These are phyloP conservation scores for Cyclura pinguis DNA, from an alignment of 2,797 vertebrate species.

Conservation along the genomic window DNA sequence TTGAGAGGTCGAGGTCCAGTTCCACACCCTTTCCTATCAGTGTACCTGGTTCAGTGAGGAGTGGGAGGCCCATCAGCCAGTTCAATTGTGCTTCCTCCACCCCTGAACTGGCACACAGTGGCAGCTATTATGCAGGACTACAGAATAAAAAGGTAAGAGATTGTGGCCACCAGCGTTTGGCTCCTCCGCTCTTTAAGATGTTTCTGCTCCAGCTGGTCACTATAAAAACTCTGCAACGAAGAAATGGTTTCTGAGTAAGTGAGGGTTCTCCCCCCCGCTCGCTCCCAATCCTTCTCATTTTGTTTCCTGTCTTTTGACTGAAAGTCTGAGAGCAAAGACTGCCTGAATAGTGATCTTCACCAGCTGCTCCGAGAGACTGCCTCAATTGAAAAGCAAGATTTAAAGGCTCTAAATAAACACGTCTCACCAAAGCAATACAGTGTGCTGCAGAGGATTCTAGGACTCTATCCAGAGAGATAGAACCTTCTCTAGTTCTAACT, in stretches of 20 bases:
- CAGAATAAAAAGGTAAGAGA: not conserved
- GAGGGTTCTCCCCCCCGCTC: not conserved
- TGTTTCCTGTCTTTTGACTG: no score
- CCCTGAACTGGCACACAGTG: no score
- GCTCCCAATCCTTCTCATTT: not conserved
- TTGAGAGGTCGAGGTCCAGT: not conserved
- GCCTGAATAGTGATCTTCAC: not conserved
- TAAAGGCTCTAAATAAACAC: no score
- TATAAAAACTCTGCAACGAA: not conserved
- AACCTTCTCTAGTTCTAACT: no score
- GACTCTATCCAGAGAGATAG: no score
- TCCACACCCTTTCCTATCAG: not conserved
- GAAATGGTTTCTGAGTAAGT: not conserved
- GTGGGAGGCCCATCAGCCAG: not conserved
- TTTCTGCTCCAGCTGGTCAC: not conserved
- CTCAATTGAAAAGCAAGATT: not conserved
- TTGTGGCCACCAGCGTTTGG: not conserved
- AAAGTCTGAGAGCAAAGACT: not conserved
- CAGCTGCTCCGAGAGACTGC: not conserved
- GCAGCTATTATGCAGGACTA: not conserved
- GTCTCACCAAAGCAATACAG: not conserved
- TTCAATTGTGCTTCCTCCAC: not conserved
- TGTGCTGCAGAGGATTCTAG: not conserved
- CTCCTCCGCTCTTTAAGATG: not conserved
- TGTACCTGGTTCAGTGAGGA: not conserved